phyloP scores from a whole-genome alignment of 2,113 vertebrate genomes.

The Craseonycteris thonglongyai region DNA sequence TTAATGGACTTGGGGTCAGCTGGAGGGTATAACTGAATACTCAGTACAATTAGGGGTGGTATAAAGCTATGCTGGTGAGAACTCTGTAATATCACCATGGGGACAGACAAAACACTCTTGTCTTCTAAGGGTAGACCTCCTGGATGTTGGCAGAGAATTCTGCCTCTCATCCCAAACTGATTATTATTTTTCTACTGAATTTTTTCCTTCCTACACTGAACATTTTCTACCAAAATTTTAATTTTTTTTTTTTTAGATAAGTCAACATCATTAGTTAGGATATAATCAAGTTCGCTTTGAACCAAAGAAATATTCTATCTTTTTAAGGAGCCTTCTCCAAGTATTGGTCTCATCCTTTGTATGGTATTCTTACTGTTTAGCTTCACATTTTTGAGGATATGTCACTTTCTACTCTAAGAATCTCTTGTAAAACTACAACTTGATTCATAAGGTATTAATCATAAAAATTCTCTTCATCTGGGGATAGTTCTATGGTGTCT shows the following conservation, averaged over 20 bases:
- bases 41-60: background rate
- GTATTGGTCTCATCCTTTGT: background rate
- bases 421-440: background rate
- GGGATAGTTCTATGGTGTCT: background rate
- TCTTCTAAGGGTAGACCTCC: background rate
- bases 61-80: background rate
- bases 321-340: background rate
- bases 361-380: background rate
- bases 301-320: background rate
- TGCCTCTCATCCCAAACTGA: background rate
- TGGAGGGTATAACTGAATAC: background rate
- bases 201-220: background rate
- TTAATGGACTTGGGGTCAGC: background rate
- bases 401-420: background rate
- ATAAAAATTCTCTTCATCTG: background rate
- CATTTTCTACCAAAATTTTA: background rate
- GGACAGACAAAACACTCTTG: background rate
- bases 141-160: background rate
- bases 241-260: conserved; percentile 4
- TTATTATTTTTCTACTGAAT: background rate
- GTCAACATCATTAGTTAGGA: background rate
- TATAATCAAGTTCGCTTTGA: background rate
- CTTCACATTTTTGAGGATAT: background rate
- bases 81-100: background rate
- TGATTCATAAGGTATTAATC: background rate